Evolutionary conservation across 2,797 vertebrate species (phyloP).

Genomic region (Spheniscus humboldti): DNA sequence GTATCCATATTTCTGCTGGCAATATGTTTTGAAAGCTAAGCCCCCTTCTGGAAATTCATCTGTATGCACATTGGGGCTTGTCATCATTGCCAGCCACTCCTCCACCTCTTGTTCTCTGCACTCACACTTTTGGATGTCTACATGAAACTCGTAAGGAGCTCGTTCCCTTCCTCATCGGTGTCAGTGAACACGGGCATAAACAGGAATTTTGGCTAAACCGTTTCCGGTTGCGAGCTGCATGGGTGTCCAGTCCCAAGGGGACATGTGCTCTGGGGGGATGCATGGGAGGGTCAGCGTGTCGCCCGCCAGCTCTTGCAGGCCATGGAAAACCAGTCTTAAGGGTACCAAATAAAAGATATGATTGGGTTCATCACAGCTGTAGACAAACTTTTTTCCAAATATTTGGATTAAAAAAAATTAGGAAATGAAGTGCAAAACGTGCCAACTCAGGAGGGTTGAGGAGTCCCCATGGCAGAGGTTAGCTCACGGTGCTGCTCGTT

Average conservation of each 20-base stretch:
- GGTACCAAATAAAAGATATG: accelerated
- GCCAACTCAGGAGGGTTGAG: neutral
- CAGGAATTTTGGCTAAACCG: neutral
- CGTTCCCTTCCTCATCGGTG: neutral
- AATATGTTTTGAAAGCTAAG: neutral
- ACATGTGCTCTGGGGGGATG: accelerated
- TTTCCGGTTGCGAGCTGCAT: accelerated
- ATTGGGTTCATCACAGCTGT: accelerated
- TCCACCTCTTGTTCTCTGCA: neutral
- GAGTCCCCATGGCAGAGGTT: neutral
- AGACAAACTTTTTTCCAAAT: neutral
- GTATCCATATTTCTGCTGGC: neutral
- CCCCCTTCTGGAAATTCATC: neutral
- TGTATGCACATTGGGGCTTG: neutral
- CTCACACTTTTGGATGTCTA: accelerated
- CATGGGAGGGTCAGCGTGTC: accelerated
- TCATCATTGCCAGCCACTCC: neutral
- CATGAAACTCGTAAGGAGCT: accelerated
- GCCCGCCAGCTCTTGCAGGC: neutral
- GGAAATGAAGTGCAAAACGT: neutral
- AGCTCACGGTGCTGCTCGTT: accelerated
- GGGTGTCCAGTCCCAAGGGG: too few species aligned
- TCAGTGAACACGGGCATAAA: neutral
- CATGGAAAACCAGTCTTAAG: neutral
- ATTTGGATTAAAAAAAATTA: neutral